Evolutionary conservation across 2,888 invertebrate genomes (phyloP), one percentile per base, ranked within the genome.

Genomic region (Adelphocoris suturalis): DNA sequence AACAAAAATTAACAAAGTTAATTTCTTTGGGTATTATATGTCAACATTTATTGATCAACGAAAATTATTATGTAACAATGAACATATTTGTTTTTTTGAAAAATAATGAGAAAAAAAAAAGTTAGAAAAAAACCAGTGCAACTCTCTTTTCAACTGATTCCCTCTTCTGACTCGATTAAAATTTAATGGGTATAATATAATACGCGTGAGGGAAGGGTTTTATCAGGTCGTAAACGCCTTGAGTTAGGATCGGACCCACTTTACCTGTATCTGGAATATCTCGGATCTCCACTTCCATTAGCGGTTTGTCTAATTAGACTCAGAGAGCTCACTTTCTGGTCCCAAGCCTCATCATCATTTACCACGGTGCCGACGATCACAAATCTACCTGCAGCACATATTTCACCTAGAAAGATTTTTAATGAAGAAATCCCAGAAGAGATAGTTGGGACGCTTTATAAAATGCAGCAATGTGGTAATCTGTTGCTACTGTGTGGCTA

Each of bases 191-290:
- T 27, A 23, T 68, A 68, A 68, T 68, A 68, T 68, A 68, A 68
- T 23, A 23, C 68, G 68, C 23, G 68, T 16, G 68, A 23, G 0
- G 23, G 19, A 19, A 27, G 27, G 23, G 4, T 68, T 68, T 68
- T 68, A 68, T 68, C 68, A 68, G 68, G 68, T 68, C 68, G 68
- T 68, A 68, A 68, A 68, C 68, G 68, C 68, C 23, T 68, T 27
- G 68, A 68, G 68, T 68, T n/a, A 68, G 27, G 68, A 68, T 5
- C 68, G 68, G 23, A 68, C 68, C n/a, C 68, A 23, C 23, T 68
- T 68, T 68, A 68, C 68, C 23, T 68, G 68, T 68, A 68, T 68
- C 68, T 68, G 68, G 23, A 68, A 68, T 68, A 68, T 27, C 68
- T 68, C 23, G 68, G 23, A 19, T 23, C 68, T 68, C 23, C 68